Conservation (phyloP, 2,113 vertebrate genomes). For the Crocuta crocuta region DNA sequence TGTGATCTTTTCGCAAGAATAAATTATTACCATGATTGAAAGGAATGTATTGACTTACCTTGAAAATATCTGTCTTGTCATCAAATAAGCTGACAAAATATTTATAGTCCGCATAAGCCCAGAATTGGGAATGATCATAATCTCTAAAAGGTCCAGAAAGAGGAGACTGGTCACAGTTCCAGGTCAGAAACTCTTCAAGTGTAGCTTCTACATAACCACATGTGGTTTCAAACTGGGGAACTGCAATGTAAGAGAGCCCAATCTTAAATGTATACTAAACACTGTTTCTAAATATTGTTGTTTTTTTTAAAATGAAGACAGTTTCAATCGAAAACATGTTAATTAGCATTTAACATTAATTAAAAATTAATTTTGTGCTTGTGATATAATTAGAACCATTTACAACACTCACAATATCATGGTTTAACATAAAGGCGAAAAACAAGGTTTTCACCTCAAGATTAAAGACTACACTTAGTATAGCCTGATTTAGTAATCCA, state of each 20-base stretch:
- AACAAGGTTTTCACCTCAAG: background rate
- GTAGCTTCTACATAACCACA: slow-evolving; percentile 92
- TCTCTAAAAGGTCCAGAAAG: slow-evolving; percentile 88
- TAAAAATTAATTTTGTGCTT: slow-evolving; percentile 53
- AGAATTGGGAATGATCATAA: slow-evolving; percentile 90
- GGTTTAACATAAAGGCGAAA: slow-evolving; percentile 57
- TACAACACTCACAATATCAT: slow-evolving; percentile 51
- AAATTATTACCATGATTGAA: slow-evolving; percentile 46
- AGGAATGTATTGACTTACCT: slow-evolving; percentile 89
- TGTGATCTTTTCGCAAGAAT: slow-evolving; percentile 17
- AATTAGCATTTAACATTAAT: slow-evolving; percentile 30
- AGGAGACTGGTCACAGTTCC: slow-evolving; percentile 84
- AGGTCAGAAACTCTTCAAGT: slow-evolving; percentile 92
- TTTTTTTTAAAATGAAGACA: slow-evolving; percentile 47
- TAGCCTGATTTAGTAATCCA: background rate
- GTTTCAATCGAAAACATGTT: slow-evolving; percentile 34
- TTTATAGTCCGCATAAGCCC: slow-evolving; percentile 99
- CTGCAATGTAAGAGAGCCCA: slow-evolving; percentile 84
- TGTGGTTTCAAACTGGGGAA: slow-evolving; percentile 95
- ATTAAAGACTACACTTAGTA: background rate
- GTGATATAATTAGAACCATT: slow-evolving; percentile 52
- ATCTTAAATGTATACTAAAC: slow-evolving; percentile 54
- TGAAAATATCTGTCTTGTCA: slow-evolving; percentile 91
- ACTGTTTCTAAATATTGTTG: slow-evolving; percentile 44
- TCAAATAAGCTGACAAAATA: slow-evolving; percentile 93